Evolutionary conservation across 1,140 invertebrate species (phyloP).

Genomic region (Heterodera carotae): DNA sequence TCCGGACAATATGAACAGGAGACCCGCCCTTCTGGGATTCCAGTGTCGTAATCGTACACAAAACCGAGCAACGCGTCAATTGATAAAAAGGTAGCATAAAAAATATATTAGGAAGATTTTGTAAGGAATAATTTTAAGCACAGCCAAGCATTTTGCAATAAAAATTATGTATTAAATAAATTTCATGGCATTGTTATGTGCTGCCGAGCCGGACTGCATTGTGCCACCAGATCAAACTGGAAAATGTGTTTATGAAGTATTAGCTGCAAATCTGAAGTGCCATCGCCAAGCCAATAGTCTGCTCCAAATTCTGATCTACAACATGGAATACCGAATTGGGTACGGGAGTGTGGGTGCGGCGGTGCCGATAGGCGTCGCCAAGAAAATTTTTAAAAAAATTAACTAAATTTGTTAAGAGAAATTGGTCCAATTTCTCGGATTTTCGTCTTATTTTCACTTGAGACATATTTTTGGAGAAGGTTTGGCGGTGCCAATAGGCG

Average conservation of each 20-base stretch:
- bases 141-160: too few relatives aligned
- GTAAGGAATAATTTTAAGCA: too few relatives aligned
- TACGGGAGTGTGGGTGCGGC: too few relatives aligned
- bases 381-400: too few relatives aligned
- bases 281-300: constrained; percentile 42
- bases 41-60: constrained; percentile 27
- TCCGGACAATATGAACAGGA: neutral
- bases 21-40: constrained; percentile 25
- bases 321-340: constrained; percentile 20
- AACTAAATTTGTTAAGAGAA: too few relatives aligned
- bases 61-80: constrained; percentile 35
- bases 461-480: too few relatives aligned
- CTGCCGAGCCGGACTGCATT: constrained; percentile 30
- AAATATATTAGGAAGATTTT: too few relatives aligned
- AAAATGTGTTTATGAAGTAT: neutral
- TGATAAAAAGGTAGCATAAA: constrained; percentile 33
- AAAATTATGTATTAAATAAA: too few relatives aligned
- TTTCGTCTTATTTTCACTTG: too few relatives aligned
- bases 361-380: too few relatives aligned
- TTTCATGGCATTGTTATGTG: constrained; percentile 39
- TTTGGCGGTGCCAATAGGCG: too few relatives aligned
- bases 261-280: constrained; percentile 11
- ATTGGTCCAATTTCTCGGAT: too few relatives aligned
- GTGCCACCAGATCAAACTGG: constrained; percentile 15
- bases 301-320: constrained; percentile 33